Evolutionary conservation across 2,797 vertebrate genomes (phyloP), one percentile per base, ranked within the genome.

Genomic region (Coregonus sp.): DNA sequence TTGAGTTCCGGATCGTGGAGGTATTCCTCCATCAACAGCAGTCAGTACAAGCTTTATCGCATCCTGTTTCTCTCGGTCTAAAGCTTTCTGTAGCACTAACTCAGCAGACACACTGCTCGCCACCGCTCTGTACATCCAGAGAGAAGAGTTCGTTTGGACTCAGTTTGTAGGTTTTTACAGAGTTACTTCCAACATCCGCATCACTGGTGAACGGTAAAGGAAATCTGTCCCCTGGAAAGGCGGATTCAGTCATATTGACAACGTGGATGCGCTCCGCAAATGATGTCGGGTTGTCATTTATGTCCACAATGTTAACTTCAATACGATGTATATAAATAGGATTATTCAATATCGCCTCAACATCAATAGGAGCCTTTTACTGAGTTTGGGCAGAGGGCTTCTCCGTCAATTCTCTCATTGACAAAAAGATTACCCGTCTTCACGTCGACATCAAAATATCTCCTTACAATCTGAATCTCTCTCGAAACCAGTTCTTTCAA

Each of bases 231-330:
- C 88, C 92, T 3, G 83, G 72, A 29, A 59, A 68, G 5, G 86
- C 89, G 0, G n/a, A 81, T 80, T 94, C 94, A 0, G 74, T 2
- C 33, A 93, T 74, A n/a, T 75, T 81, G 4, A 92, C 2, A 4
- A 52, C 79, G 70, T 84, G 82, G 0, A 6, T n/a, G 1, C 66
- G 47, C 1, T 52, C 16, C 0, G 61, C 73, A 75, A 88, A 88
- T 2, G 4, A 11, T 3, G 87, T 84, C 0, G 82, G 31, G 54
- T 87, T 80, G 63, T 87, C 87, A 14, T 88, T 88, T 9, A 86
- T 51, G 20, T 88, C 87, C 15, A 78, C 0, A 0, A 88, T 75
- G 1, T 72, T 77, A 1, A 87, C 52, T 56, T 79, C 80, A 14
- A 84, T 16, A 2, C 77, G 71, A 11, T 83, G 73, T 11, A 88